Conservation (phyloP, 2,888 invertebrate species). For the Harmothoe impar region DNA sequence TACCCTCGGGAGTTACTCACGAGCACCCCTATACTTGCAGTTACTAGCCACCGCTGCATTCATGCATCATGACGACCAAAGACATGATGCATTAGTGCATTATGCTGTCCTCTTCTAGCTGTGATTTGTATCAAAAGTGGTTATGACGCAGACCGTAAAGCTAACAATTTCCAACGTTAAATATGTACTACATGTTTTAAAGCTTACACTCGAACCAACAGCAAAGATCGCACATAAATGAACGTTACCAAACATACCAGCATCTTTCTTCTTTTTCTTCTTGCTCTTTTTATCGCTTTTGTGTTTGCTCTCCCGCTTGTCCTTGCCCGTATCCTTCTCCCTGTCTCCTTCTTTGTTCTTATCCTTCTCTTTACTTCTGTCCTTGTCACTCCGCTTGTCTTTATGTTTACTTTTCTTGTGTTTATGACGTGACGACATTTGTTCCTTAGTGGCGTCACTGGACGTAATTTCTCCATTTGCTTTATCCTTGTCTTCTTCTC, state of each 20-base stretch:
- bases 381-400: background rate
- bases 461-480: background rate
- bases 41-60: no score
- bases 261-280: constrained; percentile 77
- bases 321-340: background rate
- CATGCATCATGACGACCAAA: no score
- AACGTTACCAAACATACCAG: constrained; percentile 72
- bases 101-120: no score
- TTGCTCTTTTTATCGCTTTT: constrained; percentile 70
- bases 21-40: no score
- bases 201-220: no score
- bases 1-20: no score
- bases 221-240: no score
- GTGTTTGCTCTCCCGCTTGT: constrained; percentile 21
- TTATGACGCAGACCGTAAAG: no score
- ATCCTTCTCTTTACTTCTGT: background rate
- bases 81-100: no score
- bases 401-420: constrained; percentile 53
- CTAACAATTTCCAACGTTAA: no score
- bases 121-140: no score
- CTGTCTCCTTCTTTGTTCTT: background rate
- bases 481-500: background rate
- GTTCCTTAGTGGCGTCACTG: constrained; percentile 15
- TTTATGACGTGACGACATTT: background rate
- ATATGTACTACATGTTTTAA: no score